phyloP scores from a whole-genome alignment of 37 sponge, comb jelly and placozoan species.

The Cliona cf. orientalis region DNA sequence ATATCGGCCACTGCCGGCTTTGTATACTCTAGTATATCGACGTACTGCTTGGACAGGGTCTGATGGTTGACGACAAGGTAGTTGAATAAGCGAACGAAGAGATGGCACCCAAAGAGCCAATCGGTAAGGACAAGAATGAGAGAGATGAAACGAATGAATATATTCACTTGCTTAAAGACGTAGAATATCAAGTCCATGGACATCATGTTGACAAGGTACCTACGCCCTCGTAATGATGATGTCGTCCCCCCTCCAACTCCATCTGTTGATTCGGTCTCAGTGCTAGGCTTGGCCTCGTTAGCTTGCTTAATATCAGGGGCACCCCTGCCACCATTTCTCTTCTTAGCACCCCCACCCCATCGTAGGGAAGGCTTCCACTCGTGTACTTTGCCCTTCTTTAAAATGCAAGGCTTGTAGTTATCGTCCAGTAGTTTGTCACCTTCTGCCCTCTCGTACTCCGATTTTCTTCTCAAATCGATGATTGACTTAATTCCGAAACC shows the following conservation, averaged over 20 bases:
- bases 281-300: not conserved
- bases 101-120: conserved; percentile 60
- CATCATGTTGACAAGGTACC: conserved; percentile 71
- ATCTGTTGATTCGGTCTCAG: not conserved
- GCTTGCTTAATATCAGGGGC: not conserved
- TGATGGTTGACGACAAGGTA: conserved; percentile 56
- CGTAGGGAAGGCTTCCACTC: conserved; percentile 38
- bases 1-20: conserved; percentile 66
- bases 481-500: conserved; percentile 72
- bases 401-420: conserved; percentile 35
- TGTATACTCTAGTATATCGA: conserved; percentile 74
- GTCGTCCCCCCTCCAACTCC: not conserved
- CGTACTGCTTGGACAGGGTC: conserved; percentile 62
- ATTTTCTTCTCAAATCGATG: conserved; percentile 66
- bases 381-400: conserved; percentile 60
- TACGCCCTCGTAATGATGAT: conserved; percentile 43
- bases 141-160: conserved; percentile 73
- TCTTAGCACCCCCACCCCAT: conserved; percentile 20
- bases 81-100: conserved; percentile 77
- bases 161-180: conserved; percentile 55
- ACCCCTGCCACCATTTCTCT: not conserved
- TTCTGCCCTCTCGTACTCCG: conserved; percentile 61
- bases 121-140: conserved; percentile 69
- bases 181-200: conserved; percentile 67
- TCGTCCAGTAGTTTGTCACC: conserved; percentile 69